Evolutionary conservation across 2,888 invertebrate species (phyloP).

Genomic region (Philonicus albiceps): DNA sequence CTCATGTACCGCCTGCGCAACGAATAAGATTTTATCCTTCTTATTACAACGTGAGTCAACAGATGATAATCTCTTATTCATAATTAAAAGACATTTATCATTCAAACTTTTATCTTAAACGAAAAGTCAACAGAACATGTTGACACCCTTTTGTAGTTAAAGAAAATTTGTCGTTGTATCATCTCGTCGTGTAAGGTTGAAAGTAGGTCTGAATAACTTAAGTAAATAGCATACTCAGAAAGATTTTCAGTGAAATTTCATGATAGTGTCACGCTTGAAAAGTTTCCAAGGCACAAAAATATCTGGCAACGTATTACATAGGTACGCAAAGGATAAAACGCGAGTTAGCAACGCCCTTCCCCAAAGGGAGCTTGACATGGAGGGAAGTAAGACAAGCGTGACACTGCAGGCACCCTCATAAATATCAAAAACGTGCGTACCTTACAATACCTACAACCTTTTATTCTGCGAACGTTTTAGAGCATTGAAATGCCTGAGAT

Average conservation of each 20-base stretch:
- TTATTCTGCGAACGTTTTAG: conserved; percentile 30
- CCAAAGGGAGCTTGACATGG: neutral
- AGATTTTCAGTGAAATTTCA: conserved; percentile 31
- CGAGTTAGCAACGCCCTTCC: neutral
- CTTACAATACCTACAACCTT: neutral
- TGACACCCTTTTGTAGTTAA: conserved; percentile 30
- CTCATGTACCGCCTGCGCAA: neutral
- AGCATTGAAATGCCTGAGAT: conserved; percentile 18
- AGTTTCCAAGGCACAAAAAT: conserved; percentile 12
- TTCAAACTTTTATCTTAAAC: conserved; percentile 27
- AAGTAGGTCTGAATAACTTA: conserved; percentile 17
- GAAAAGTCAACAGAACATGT: conserved; percentile 28
- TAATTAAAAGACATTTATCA: conserved; percentile 39
- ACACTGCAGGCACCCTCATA: neutral
- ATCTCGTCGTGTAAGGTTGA: neutral
- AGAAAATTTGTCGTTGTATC: neutral
- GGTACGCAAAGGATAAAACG: neutral
- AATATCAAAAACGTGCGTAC: conserved; percentile 30
- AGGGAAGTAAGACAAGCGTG: neutral
- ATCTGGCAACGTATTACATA: neutral
- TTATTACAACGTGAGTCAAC: conserved; percentile 12
- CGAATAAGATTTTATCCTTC: neutral
- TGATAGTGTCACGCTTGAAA: conserved; percentile 35
- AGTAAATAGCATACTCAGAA: conserved; percentile 13
- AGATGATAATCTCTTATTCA: conserved; percentile 30